These are phyloP conservation scores for Eurystomus glaucurus DNA, from an alignment of 2,797 vertebrate species.

Conservation along the genomic window DNA sequence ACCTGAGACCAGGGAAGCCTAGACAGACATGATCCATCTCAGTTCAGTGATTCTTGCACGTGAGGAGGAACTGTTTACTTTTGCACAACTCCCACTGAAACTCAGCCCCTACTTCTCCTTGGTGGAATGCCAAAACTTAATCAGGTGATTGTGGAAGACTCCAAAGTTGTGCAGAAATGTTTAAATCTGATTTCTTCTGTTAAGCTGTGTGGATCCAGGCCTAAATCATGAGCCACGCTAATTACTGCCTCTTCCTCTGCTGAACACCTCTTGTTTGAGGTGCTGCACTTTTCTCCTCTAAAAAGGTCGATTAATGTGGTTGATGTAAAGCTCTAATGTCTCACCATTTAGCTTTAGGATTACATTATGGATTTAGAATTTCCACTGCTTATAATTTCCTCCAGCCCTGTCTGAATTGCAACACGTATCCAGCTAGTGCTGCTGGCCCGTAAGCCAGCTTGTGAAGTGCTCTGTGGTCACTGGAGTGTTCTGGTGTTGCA, in stretches of 20 bases:
- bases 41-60: neutral
- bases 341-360: constrained; percentile 8
- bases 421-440: neutral
- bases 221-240: neutral
- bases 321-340: neutral
- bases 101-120: accelerated
- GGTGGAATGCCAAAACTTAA: neutral
- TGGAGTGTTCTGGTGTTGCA: neutral
- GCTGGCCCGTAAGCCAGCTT: neutral
- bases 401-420: neutral
- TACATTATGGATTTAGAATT: constrained; percentile 7
- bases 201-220: neutral
- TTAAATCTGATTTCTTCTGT: neutral
- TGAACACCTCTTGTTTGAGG: constrained; percentile 9
- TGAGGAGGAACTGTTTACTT: neutral
- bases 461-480: accelerated
- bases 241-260: neutral
- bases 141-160: neutral
- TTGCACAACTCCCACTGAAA: neutral
- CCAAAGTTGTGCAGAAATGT: neutral
- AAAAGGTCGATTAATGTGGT: neutral
- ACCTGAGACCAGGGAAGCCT: neutral
- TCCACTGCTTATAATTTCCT: neutral
- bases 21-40: accelerated
- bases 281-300: neutral